Base-by-base conservation (phyloP, 2,888 invertebrate genomes). In the Alcis repandata region DNA sequence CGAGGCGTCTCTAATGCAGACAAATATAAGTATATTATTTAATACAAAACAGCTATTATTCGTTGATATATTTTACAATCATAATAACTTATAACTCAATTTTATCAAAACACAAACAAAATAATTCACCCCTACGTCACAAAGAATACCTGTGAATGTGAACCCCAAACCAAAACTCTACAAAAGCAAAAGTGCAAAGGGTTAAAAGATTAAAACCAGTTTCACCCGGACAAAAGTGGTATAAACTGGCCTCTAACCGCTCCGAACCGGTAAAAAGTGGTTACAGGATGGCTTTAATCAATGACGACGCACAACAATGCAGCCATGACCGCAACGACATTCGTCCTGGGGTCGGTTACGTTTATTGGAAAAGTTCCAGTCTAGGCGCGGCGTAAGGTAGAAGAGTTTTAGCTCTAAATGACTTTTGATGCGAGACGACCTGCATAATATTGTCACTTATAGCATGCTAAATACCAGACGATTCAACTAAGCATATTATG, bases 361-460 rank as follows among this genome's bases (percentile, higher is more conserved):
- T 88, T 90, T 92, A 92, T 92, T 92, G 90, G 91, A 91, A 91
- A 92, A 92, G 87, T 92, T 92, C 83, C 75, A 75, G 77, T 82
- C 51, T 76, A 76, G 75, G 71, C 63, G 22, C 74, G 81, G 78
- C 46, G 4, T 52, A 79, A 82, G 74, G 59, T n/a, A 75, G n/a
- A 62, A 78, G 77, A 63, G 20, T 43, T 36, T 36, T 4, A n/a
- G 15, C 40, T n/a, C 6, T 40, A 0, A 6, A 40, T 15, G 3
- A 15, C 13, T 15, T n/a, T 6, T n/a, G 6, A 15, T 15, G 4
- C n/a, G 13, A 6, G 40, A 2, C 11, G 11, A 11, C 11, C n/a
- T n/a, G n/a, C n/a, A n/a, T n/a, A n/a, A n/a, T n/a, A n/a, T n/a
- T n/a, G n/a, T n/a, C n/a, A n/a, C n/a, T n/a, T n/a, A n/a, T n/a